Evolutionary conservation across 2,113 vertebrate genomes (phyloP).

Genomic region (Lepus americanus): DNA sequence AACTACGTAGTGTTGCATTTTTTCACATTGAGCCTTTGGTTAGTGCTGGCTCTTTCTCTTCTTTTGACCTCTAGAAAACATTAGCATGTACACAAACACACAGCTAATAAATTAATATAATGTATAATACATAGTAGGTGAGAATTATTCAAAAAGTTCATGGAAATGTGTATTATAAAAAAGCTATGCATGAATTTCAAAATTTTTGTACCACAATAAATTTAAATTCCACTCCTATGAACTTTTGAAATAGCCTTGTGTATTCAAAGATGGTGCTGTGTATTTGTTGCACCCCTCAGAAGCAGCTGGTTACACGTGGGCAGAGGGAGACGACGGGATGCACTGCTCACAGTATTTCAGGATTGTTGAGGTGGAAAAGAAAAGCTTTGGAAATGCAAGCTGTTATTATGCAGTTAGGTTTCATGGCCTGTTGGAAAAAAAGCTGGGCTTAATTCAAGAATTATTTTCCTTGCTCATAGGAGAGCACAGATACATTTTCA

Average conservation of each 20-base stretch:
- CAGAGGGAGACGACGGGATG: background rate
- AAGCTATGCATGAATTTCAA: too few species aligned
- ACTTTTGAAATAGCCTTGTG: too few species aligned
- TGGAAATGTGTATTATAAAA: too few species aligned
- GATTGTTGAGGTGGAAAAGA: slow-evolving; percentile 1
- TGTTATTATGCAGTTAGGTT: slow-evolving; percentile 40
- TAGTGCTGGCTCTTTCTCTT: background rate
- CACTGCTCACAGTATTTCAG: background rate
- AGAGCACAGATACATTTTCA: slow-evolving; percentile 49
- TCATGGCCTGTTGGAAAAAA: slow-evolving; percentile 1
- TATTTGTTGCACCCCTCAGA: background rate
- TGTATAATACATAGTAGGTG: background rate
- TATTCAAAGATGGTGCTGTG: background rate
- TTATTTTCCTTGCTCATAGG: slow-evolving; percentile 61
- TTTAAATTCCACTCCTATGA: too few species aligned
- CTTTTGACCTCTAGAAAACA: background rate
- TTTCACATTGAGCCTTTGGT: background rate
- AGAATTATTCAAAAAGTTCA: too few species aligned
- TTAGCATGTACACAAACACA: background rate
- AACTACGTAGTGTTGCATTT: background rate
- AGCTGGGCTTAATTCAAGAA: slow-evolving; percentile 58
- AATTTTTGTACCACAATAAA: too few species aligned
- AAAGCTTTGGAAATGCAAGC: slow-evolving; percentile 43
- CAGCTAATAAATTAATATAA: background rate
- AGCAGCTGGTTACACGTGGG: background rate